A percentile compares a stretch with the other conserved stretches of the same genome.
These are phyloP conservation scores for Epizoanthus illoricatus DNA, from an alignment of 92 coral and sea anemone genomes.

Conservation along the genomic window DNA sequence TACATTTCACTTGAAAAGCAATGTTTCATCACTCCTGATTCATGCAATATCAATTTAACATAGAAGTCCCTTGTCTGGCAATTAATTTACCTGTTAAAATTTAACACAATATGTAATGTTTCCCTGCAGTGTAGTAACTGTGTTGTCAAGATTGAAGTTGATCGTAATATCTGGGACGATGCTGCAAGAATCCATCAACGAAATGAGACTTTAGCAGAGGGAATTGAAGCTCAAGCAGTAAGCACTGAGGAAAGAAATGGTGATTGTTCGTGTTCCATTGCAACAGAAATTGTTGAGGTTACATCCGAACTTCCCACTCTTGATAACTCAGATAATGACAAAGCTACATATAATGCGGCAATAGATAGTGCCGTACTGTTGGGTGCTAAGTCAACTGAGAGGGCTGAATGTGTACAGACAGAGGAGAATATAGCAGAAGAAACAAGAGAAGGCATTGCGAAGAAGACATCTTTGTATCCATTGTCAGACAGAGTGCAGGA, in stretches of 20 bases:
- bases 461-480: too few relatives aligned
- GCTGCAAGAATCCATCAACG: neutral
- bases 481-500: too few relatives aligned
- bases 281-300: neutral
- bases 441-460: too few relatives aligned
- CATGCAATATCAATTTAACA: too few relatives aligned
- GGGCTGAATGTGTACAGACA: neutral
- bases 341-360: too few relatives aligned
- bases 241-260: neutral
- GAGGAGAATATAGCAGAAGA: too few relatives aligned
- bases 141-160: slow-evolving; percentile 8
- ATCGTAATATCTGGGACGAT: slow-evolving; percentile 2
- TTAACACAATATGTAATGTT: neutral
- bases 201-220: neutral
- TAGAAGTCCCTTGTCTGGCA: too few relatives aligned
- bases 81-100: too few relatives aligned
- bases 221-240: neutral
- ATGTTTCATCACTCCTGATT: too few relatives aligned
- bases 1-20: too few relatives aligned
- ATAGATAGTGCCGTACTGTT: too few relatives aligned
- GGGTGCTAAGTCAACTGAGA: neutral
- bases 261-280: neutral
- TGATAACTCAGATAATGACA: neutral
- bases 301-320: neutral
- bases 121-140: neutral